Evolutionary conservation across 1,140 invertebrate genomes (phyloP).

Genomic region (Neuroterus valhalla): DNA sequence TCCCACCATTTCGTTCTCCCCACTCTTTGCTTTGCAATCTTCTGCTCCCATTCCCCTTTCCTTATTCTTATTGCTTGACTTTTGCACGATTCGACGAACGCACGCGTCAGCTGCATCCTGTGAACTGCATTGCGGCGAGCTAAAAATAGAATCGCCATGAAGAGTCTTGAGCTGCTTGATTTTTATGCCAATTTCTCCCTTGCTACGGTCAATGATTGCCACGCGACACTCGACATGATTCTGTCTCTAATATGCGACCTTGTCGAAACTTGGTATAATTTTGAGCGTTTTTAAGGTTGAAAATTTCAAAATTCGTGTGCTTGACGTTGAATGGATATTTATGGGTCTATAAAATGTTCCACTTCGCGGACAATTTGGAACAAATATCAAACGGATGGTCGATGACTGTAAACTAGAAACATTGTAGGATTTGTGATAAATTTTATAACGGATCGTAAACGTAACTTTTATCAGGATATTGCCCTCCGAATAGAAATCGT

Average conservation of each 20-base stretch:
- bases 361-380: too few species aligned
- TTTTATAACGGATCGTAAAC: too few species aligned
- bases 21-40: constrained; percentile 9
- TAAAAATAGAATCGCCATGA: constrained; percentile 60
- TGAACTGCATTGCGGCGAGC: constrained; percentile 54
- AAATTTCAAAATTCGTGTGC: neutral
- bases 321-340: too few species aligned
- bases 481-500: too few species aligned
- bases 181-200: constrained; percentile 61
- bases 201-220: neutral
- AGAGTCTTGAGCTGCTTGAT: constrained; percentile 52
- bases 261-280: too few species aligned
- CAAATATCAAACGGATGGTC: too few species aligned
- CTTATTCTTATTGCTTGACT: constrained; percentile 43
- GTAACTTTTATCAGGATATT: too few species aligned
- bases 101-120: constrained; percentile 50
- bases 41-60: constrained; percentile 26
- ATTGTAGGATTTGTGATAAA: too few species aligned
- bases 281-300: neutral
- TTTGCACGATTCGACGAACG: constrained; percentile 41
- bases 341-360: too few species aligned
- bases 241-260: neutral
- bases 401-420: too few species aligned
- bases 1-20: constrained; percentile 14
- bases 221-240: neutral